A percentile compares a stretch with the other conserved stretches of the same genome.
Conservation (phyloP, 1,140 invertebrate species). For the Heliconius himera region DNA sequence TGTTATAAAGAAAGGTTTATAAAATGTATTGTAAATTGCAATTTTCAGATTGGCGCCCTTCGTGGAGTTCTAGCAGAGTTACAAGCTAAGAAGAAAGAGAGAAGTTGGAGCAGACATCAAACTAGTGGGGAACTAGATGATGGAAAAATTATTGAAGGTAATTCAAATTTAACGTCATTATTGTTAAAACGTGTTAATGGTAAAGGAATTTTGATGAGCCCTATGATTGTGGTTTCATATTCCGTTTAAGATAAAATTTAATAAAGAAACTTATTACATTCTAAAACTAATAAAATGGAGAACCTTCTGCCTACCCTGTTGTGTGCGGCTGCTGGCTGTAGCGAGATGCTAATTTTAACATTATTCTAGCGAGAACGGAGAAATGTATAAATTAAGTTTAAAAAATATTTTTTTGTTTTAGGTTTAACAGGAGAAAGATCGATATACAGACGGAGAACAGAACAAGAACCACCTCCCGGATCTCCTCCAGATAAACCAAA, state of each 20-base stretch:
- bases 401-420: conserved; percentile 46
- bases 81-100: conserved; percentile 95
- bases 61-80: conserved; percentile 86
- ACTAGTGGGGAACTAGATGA: conserved; percentile 98
- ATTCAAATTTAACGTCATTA: too few relatives aligned
- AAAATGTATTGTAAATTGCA: neutral
- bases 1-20: neutral
- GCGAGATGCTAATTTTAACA: neutral
- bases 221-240: too few relatives aligned
- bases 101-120: conserved; percentile 96
- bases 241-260: too few relatives aligned
- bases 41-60: conserved; percentile 77
- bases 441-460: conserved; percentile 92
- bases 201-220: too few relatives aligned
- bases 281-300: too few relatives aligned
- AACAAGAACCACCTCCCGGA: conserved; percentile 93
- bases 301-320: neutral
- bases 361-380: too few relatives aligned
- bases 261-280: too few relatives aligned
- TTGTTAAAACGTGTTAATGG: too few relatives aligned
- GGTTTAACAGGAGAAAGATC: conserved; percentile 94
- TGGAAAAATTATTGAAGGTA: conserved; percentile 96
- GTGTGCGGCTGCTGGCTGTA: neutral
- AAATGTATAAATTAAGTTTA: too few relatives aligned
- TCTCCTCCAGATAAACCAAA: conserved; percentile 94